A percentile compares a stretch with the other conserved stretches of the same genome.
These are phyloP conservation scores for Rotaria sp. DNA, from an alignment of 2,888 invertebrate species.

Conservation along the genomic window DNA sequence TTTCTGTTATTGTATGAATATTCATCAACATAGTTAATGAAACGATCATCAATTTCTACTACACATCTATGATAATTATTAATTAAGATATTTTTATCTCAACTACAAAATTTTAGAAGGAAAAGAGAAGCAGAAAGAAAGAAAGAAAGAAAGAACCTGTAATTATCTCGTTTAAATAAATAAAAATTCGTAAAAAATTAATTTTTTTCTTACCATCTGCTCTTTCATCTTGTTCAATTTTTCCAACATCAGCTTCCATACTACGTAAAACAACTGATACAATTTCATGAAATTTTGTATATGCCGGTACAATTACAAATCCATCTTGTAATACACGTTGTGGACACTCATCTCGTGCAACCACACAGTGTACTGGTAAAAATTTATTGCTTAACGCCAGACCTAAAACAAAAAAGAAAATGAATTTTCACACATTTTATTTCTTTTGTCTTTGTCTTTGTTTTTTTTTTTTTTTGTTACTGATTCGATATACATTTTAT, in stretches of 20 bases:
- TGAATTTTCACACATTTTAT: constrained; percentile 22
- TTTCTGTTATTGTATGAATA: not conserved
- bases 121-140: no score
- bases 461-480: not conserved
- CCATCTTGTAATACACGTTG: constrained; percentile 25
- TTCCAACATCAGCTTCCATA: constrained; percentile 21
- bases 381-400: constrained; percentile 31
- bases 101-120: no score
- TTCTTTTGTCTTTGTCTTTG: not conserved
- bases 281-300: constrained; percentile 25
- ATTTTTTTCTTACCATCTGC: not conserved
- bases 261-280: not conserved
- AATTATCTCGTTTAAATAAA: not conserved
- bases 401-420: not conserved
- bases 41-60: no score
- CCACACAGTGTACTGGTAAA: constrained; percentile 21
- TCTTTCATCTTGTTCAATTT: not conserved
- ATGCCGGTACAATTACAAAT: constrained; percentile 10
- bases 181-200: not conserved
- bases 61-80: no score
- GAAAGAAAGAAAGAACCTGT: not conserved
- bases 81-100: no score
- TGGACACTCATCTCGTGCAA: constrained; percentile 23
- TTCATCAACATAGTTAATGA: no score
- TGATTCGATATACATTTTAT: not conserved